Evolutionary conservation across 2,888 invertebrate species (phyloP).

Genomic region (Alitta virens): DNA sequence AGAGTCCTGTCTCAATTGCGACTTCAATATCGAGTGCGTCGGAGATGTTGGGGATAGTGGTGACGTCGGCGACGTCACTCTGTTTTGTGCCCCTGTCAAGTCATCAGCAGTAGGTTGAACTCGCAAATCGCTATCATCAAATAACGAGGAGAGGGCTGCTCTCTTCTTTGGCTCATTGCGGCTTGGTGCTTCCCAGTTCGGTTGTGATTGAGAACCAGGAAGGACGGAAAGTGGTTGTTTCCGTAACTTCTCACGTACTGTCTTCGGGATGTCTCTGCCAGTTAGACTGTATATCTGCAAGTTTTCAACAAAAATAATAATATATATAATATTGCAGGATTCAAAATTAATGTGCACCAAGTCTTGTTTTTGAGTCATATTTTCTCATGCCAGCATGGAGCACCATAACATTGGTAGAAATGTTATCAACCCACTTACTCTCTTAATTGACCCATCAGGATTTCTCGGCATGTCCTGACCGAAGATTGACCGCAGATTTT

Average conservation of each 20-base stretch:
- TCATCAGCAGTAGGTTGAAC: background rate
- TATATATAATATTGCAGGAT: no score
- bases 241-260: conserved; percentile 12
- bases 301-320: background rate
- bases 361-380: no score
- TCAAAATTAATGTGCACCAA: no score
- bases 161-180: background rate
- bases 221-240: background rate
- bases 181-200: background rate
- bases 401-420: background rate
- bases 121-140: background rate
- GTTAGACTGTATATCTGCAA: conserved; percentile 17
- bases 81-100: background rate
- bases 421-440: background rate
- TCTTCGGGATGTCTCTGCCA: conserved; percentile 13
- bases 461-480: conserved; percentile 6
- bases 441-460: no score
- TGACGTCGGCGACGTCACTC: background rate
- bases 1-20: background rate
- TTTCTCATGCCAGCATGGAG: no score
- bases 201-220: no score
- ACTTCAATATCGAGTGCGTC: background rate
- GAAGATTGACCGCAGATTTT: conserved; percentile 44
- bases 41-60: background rate
- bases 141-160: background rate